Conservation (phyloP, 2,888 invertebrate genomes). For the Diloba caeruleocephala region DNA sequence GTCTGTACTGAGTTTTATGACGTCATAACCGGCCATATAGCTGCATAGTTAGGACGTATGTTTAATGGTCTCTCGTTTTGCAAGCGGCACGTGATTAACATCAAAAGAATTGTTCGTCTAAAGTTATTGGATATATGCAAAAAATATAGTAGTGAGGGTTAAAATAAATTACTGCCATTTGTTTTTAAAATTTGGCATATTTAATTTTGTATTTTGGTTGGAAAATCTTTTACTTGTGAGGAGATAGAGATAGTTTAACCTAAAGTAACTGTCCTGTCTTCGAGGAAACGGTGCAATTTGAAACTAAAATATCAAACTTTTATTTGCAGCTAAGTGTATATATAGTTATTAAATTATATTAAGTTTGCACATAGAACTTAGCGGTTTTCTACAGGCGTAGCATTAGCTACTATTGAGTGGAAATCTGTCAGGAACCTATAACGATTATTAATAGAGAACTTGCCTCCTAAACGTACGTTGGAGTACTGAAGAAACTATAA, state of each 20-base stretch:
- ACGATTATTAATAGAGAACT: too few relatives aligned
- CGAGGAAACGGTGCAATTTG: too few relatives aligned
- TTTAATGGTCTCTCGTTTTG: constrained; percentile 46
- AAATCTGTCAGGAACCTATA: too few relatives aligned
- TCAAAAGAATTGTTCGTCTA: constrained; percentile 36
- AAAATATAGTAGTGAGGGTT: constrained; percentile 29
- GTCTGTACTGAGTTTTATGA: constrained; percentile 52
- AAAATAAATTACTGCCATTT: constrained; percentile 27
- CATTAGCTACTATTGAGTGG: too few relatives aligned
- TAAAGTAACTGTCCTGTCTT: too few relatives aligned
- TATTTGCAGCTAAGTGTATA: too few relatives aligned
- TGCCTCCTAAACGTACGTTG: too few relatives aligned
- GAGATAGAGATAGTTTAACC: neutral
- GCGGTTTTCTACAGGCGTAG: too few relatives aligned
- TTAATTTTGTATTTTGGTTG: constrained; percentile 1
- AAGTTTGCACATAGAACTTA: too few relatives aligned
- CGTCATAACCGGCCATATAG: constrained; percentile 51
- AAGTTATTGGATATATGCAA: constrained; percentile 12
- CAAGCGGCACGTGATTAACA: constrained; percentile 31
- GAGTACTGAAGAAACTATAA: too few relatives aligned
- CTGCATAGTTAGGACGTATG: constrained; percentile 20
- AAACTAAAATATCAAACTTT: too few relatives aligned
- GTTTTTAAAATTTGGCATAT: constrained; percentile 9
- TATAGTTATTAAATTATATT: too few relatives aligned
- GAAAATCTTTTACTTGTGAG: neutral